Conservation (phyloP, 1,140 invertebrate species). For the Diorhabda elongata region DNA sequence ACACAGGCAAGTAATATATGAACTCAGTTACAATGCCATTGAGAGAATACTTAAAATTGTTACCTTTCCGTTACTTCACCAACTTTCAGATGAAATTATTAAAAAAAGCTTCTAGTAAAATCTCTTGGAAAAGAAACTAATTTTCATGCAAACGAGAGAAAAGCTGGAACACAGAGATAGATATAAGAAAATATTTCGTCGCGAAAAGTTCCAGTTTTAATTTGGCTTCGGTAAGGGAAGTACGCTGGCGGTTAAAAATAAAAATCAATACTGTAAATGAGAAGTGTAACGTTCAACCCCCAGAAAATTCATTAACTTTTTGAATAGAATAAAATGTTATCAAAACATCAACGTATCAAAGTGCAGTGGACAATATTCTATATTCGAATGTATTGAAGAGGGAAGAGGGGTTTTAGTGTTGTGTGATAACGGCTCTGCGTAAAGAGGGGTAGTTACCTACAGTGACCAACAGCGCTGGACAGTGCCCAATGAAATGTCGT, state of each 20-base stretch:
- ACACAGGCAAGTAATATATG: too few relatives aligned
- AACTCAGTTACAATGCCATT: too few relatives aligned
- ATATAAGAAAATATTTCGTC: constrained; percentile 37
- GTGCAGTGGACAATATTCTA: neutral
- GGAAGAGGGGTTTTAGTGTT: constrained; percentile 11
- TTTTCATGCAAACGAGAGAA: constrained; percentile 8
- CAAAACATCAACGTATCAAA: neutral
- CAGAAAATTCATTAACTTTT: neutral
- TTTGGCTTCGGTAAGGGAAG: constrained; percentile 33
- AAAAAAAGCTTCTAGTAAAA: neutral
- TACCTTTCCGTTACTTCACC: too few relatives aligned
- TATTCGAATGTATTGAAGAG: neutral
- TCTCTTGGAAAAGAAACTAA: constrained; percentile 3
- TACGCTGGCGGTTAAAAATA: constrained; percentile 18
- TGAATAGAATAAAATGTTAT: neutral
- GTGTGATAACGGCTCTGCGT: constrained; percentile 16
- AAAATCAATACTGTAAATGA: constrained; percentile 22
- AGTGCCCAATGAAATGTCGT: constrained; percentile 30
- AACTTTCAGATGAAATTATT: too few relatives aligned
- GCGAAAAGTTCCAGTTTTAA: constrained; percentile 39
- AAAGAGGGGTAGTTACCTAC: constrained; percentile 6
- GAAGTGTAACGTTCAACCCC: neutral
- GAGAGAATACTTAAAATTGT: too few relatives aligned
- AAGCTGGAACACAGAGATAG: constrained; percentile 18
- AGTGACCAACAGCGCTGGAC: constrained; percentile 31